These are phyloP conservation scores for Brachyistius frenatus DNA, from an alignment of 2,113 vertebrate species.

Conservation along the genomic window DNA sequence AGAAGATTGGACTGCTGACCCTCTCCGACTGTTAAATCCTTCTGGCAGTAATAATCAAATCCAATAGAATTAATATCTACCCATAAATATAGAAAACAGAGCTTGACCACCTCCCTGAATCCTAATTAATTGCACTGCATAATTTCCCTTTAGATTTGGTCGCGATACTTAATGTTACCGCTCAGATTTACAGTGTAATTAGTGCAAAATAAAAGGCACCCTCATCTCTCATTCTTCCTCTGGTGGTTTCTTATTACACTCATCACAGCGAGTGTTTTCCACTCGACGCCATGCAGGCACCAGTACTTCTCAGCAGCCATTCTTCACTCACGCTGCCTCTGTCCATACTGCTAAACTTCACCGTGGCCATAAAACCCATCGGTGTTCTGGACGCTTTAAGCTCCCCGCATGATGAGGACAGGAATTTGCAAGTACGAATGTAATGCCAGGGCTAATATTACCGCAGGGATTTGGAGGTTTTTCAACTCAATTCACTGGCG, in stretches of 20 bases:
- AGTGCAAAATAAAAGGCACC: constrained; percentile 63
- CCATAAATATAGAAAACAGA: constrained; percentile 56
- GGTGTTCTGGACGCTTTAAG: neutral
- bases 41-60: constrained; percentile 28
- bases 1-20: constrained; percentile 3
- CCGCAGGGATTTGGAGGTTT: neutral
- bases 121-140: constrained; percentile 63
- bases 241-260: constrained; percentile 54
- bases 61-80: constrained; percentile 23
- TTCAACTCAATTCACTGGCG: neutral
- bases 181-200: constrained; percentile 74
- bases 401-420: neutral
- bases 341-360: constrained; percentile 35
- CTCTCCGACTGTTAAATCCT: constrained; percentile 10
- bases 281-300: constrained; percentile 5
- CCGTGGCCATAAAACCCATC: constrained; percentile 10
- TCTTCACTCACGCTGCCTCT: constrained; percentile 39
- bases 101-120: constrained; percentile 59
- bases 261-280: constrained; percentile 58
- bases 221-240: constrained; percentile 46
- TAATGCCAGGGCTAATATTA: neutral
- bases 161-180: constrained; percentile 57
- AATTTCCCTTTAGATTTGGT: constrained; percentile 73
- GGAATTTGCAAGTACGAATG: neutral
- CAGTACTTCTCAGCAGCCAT: constrained; percentile 8